A percentile compares a stretch with the other conserved stretches of the same genome.
Conservation (phyloP, 2,888 invertebrate species). For the Leptarthrus brevirostris region DNA sequence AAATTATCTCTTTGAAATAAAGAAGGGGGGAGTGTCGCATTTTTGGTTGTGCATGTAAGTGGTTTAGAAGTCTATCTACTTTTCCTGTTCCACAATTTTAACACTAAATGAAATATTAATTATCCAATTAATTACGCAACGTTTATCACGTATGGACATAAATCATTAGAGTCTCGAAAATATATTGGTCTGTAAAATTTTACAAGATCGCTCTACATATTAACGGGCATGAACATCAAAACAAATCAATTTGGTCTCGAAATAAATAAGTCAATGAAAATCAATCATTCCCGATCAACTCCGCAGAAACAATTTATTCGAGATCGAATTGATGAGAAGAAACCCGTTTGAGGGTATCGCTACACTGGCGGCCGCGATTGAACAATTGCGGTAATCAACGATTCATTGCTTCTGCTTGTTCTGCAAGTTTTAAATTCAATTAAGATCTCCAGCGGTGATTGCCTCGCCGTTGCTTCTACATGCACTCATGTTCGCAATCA, state of each 20-base stretch:
- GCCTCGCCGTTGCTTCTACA: neutral
- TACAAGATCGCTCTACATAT: no score
- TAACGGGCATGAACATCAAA: neutral
- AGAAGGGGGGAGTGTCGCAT: no score
- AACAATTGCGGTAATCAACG: constrained; percentile 18
- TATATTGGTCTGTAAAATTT: no score
- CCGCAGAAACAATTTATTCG: neutral
- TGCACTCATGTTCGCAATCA: neutral
- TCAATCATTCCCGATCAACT: neutral
- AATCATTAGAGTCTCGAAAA: no score
- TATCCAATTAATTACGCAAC: no score
- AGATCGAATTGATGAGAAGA: constrained; percentile 3
- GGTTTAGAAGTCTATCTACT: no score
- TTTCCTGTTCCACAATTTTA: no score
- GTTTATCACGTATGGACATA: no score
- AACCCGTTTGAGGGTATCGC: neutral
- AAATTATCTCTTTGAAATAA: no score
- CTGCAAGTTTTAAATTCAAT: constrained; percentile 37
- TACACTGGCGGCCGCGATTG: neutral
- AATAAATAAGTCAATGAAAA: neutral
- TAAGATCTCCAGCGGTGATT: constrained; percentile 41
- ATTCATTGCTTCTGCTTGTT: constrained; percentile 27
- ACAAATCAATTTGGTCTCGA: neutral
- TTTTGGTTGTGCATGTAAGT: no score
- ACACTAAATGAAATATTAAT: no score